These are phyloP conservation scores for Spermophilus dauricus DNA, from an alignment of 2,113 vertebrate genomes.

Conservation along the genomic window DNA sequence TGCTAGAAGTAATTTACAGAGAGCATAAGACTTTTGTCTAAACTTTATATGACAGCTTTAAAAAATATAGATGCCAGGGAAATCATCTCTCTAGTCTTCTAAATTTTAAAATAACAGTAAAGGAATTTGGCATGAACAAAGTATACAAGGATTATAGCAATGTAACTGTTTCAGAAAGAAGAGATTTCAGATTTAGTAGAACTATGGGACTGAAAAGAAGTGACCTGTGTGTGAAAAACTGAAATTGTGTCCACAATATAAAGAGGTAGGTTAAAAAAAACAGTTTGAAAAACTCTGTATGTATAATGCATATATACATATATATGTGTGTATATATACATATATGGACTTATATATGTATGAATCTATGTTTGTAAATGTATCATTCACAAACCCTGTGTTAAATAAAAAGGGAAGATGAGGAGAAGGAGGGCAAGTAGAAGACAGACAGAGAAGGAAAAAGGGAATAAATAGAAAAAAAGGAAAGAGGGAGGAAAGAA, in stretches of 20 bases:
- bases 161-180: background rate
- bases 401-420: background rate
- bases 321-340: background rate
- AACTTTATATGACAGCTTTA: slow-evolving; percentile 5
- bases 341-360: background rate
- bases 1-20: slow-evolving; percentile 14
- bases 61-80: slow-evolving; percentile 9
- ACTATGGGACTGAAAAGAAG: background rate
- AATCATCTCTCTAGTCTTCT: slow-evolving; percentile 24
- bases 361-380: background rate
- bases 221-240: background rate
- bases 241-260: background rate
- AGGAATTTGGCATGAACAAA: slow-evolving; percentile 49
- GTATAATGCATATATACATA: background rate
- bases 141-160: background rate
- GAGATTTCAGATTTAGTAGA: background rate
- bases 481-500: background rate
- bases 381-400: background rate
- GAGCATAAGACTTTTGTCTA: background rate
- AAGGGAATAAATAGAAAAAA: background rate
- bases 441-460: background rate
- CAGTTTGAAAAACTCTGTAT: background rate
- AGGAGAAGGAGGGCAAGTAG: no score
- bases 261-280: background rate
- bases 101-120: background rate